phyloP scores from a whole-genome alignment of 64 coral and sea anemone genomes.

The Stichodactyla mertensii region DNA sequence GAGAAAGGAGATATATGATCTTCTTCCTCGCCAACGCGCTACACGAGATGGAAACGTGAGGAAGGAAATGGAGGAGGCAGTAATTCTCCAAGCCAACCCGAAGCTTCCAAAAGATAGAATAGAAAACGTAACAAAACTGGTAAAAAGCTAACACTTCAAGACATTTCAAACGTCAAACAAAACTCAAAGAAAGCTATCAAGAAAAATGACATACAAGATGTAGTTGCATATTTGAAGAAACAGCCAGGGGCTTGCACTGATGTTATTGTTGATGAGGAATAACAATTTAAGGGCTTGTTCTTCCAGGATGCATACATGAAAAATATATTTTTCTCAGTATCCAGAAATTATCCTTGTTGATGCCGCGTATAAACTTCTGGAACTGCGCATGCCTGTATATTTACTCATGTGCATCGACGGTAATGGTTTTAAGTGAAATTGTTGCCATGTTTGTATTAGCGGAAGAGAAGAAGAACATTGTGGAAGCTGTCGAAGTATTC shows the following conservation, averaged over 20 bases:
- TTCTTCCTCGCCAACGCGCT: constrained; percentile 20
- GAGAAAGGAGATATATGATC: constrained; percentile 30
- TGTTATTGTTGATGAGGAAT: constrained; percentile 50
- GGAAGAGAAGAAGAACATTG: constrained; percentile 61
- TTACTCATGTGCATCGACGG: constrained; percentile 50
- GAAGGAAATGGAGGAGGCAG: constrained; percentile 23
- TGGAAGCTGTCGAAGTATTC: constrained; percentile 30
- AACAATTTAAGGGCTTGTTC: constrained; percentile 55
- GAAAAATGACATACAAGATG: constrained; percentile 34
- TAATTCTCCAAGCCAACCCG: constrained; percentile 31
- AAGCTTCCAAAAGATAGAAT: constrained; percentile 50
- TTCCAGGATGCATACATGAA: constrained; percentile 53
- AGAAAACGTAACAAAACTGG: constrained; percentile 23
- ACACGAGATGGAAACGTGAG: neutral
- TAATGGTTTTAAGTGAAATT: constrained; percentile 69
- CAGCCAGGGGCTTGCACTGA: constrained; percentile 18
- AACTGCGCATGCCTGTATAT: constrained; percentile 61
- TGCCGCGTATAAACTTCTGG: constrained; percentile 67
- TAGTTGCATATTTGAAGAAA: constrained; percentile 32
- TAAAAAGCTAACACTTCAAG: constrained; percentile 43
- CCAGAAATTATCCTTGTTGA: constrained; percentile 65
- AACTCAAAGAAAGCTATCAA: constrained; percentile 30
- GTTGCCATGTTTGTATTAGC: constrained; percentile 62
- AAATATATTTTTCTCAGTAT: constrained; percentile 34
- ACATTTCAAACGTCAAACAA: constrained; percentile 57